These are phyloP conservation scores for Carlito syrichta DNA, from an alignment of 2,113 vertebrate genomes.

Conservation along the genomic window DNA sequence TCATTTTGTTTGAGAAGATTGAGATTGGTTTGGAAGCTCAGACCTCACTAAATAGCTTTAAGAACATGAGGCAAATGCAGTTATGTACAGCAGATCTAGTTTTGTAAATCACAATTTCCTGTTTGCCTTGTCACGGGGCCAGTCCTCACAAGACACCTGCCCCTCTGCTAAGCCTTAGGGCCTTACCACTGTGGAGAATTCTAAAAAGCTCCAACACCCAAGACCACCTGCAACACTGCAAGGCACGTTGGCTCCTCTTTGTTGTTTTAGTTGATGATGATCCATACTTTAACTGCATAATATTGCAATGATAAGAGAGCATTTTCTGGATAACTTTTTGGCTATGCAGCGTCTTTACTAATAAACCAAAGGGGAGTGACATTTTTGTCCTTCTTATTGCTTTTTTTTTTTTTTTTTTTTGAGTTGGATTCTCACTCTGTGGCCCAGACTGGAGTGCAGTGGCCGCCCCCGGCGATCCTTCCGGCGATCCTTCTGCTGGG, in stretches of 20 bases:
- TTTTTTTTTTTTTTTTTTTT: no score
- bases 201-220: constrained; percentile 14
- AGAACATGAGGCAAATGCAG: background rate
- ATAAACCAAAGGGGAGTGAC: constrained; percentile 11
- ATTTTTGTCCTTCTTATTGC: background rate
- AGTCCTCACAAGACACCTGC: constrained; percentile 42
- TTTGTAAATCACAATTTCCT: constrained; percentile 54
- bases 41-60: background rate
- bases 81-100: background rate
- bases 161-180: constrained; percentile 39
- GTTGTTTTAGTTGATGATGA: constrained; percentile 7
- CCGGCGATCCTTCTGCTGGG: no score
- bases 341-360: background rate
- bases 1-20: background rate
- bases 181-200: background rate
- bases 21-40: background rate
- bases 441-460: no score
- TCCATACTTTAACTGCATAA: constrained; percentile 25
- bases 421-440: no score
- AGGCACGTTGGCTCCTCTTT: constrained; percentile 41
- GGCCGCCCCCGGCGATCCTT: no score
- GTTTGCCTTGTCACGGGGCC: constrained; percentile 29
- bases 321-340: constrained; percentile 41
- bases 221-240: constrained; percentile 61
- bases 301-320: constrained; percentile 24